Conservation (phyloP, 2,888 invertebrate genomes). For the Koerneria pararmatus region DNA sequence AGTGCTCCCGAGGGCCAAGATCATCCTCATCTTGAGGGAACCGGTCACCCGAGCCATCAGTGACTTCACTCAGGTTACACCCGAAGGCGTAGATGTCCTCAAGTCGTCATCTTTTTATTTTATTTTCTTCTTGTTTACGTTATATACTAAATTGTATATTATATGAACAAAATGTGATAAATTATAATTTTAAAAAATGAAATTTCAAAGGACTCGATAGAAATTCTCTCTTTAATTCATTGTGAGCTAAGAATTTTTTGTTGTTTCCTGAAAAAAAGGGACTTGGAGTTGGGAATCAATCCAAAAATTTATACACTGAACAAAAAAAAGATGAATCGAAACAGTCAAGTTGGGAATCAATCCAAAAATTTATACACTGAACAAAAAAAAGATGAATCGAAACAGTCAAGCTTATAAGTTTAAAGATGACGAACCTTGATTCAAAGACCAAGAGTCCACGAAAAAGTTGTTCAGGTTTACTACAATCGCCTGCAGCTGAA, state of each 20-base stretch:
- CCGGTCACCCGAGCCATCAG: conserved; percentile 79
- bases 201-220: no score
- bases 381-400: not conserved
- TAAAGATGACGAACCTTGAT: conserved; percentile 2
- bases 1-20: conserved; percentile 86
- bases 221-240: no score
- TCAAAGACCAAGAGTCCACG: conserved; percentile 5
- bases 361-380: not conserved
- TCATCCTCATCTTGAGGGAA: conserved; percentile 88
- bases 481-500: conserved; percentile 51
- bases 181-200: no score
- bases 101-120: no score
- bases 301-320: not conserved
- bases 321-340: not conserved
- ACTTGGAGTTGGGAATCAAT: not conserved
- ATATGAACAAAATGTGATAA: no score
- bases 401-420: not conserved
- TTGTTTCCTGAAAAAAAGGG: no score
- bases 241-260: no score
- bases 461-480: conserved; percentile 42
- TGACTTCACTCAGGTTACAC: conserved; percentile 58
- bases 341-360: not conserved
- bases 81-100: no score
- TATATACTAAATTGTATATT: no score
- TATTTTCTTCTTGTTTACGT: no score